phyloP scores from a whole-genome alignment of 2,888 invertebrate genomes.

The Anoplius nigerrimus region DNA sequence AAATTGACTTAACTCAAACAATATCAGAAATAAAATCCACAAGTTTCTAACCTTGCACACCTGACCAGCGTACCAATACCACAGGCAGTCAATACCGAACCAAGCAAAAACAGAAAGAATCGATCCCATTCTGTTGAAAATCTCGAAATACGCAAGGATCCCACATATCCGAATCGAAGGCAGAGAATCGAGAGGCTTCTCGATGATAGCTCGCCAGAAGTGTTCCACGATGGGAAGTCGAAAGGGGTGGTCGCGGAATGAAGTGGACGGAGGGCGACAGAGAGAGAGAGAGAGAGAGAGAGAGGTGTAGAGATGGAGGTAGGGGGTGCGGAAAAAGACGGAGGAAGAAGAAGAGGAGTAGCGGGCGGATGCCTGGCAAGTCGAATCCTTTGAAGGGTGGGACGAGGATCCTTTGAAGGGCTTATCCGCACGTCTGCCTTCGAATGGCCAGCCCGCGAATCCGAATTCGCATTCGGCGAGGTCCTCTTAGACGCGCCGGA shows the following conservation, averaged over 20 bases:
- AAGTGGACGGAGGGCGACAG: slow-evolving; percentile 1
- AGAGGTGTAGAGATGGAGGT: not conserved
- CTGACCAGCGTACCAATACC: too few relatives aligned
- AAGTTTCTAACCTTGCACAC: too few relatives aligned
- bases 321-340: not conserved
- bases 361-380: slow-evolving; percentile 20
- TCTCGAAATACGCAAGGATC: too few relatives aligned
- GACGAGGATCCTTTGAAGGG: slow-evolving; percentile 40
- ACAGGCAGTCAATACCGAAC: too few relatives aligned
- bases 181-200: slow-evolving; percentile 25
- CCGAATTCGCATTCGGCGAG: slow-evolving; percentile 27
- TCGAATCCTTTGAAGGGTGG: slow-evolving; percentile 38
- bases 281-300: slow-evolving; percentile 9
- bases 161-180: too few relatives aligned
- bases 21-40: too few relatives aligned
- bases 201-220: slow-evolving; percentile 17
- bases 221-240: slow-evolving; percentile 35
- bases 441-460: slow-evolving; percentile 38
- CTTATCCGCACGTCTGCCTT: slow-evolving; percentile 50
- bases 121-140: too few relatives aligned
- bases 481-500: slow-evolving; percentile 32
- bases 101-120: too few relatives aligned
- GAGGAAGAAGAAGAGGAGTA: not conserved
- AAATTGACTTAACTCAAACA: too few relatives aligned
- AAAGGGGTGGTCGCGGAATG: not conserved